Base-by-base conservation (phyloP, 2,797 vertebrate genomes). In the Anabacerthia variegaticeps region DNA sequence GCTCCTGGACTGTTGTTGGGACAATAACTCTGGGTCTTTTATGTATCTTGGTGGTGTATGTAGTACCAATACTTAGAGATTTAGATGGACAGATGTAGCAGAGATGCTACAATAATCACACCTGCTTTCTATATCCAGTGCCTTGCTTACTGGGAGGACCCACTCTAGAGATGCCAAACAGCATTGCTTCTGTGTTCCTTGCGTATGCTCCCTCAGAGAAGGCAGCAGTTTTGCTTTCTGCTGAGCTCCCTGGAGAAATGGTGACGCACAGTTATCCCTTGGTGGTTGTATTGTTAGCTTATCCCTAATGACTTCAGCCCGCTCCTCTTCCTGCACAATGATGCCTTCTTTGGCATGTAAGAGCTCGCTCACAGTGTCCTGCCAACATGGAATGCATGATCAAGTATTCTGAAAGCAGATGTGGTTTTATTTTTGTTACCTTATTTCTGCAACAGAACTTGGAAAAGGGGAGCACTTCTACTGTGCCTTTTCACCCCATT, bases 391-490 rank as follows among this genome's bases (percentile, higher is more conserved):
- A 76, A 65, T 46, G 56, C 34, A 36, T 46, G 36, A 61, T 30
- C 63, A 28, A 63, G 62, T 51, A 34, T 63, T 83, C 36, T 44
- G 65, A 68, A 66, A 78, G 74, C 82, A 92, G 56, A 67, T 68
- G 58, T 72, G n/a, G 56, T 77, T 87, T 84, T 74, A 24, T 83
- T 96, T 89, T 88, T 92, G 34, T 68, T 88, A 52, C 49, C 43
- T 75, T 89, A 21, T 22, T 69, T 76, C 61, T 82, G 44, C 44
- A 55, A 63, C 49, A 83, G 36, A 85, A 74, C 27, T 55, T 85
- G 43, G 56, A 39, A 51, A 89, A 83, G 32, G 12, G 62, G 61
- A 81, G 18, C 18, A 15, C n/a, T 85, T 72, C 66, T 41, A 6
- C n/a, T 41, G 20, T 86, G 43, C 46, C 20, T 81, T 78, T 83